Percentiles rank a stretch among this genome's conserved stretches.
phyloP scores from a whole-genome alignment of 2,888 invertebrate genomes.

The Polydesmus complanatus region DNA sequence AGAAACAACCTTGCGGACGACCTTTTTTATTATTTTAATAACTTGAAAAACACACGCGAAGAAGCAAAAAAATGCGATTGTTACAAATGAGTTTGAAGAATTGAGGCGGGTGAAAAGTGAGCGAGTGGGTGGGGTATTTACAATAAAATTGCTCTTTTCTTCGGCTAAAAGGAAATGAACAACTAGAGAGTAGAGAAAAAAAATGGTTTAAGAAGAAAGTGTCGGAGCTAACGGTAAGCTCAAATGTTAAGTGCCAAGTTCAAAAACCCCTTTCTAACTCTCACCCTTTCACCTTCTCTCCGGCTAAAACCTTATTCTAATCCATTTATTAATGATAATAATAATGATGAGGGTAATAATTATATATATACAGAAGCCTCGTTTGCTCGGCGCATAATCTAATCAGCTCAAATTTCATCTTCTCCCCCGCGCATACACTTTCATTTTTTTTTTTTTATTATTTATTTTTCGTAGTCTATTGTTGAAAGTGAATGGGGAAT shows the following conservation, averaged over 20 bases:
- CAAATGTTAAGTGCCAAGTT: too few relatives aligned
- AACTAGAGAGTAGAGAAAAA: not conserved
- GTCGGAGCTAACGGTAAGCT: not conserved
- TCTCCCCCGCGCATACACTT: not conserved
- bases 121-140: too few relatives aligned
- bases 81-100: not conserved
- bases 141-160: too few relatives aligned
- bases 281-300: not conserved
- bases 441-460: not conserved
- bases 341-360: not conserved
- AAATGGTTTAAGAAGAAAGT: not conserved
- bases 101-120: too few relatives aligned
- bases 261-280: not conserved
- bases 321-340: not conserved
- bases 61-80: not conserved
- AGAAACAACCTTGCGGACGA: not conserved
- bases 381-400: not conserved
- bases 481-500: not conserved
- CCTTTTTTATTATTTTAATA: not conserved
- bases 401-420: not conserved
- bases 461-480: not conserved
- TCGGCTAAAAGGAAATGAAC: not conserved
- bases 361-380: not conserved
- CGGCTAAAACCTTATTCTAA: not conserved
- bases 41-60: not conserved